Base-by-base conservation (phyloP, 2,113 vertebrate genomes). In the Nerophis ophidion region DNA sequence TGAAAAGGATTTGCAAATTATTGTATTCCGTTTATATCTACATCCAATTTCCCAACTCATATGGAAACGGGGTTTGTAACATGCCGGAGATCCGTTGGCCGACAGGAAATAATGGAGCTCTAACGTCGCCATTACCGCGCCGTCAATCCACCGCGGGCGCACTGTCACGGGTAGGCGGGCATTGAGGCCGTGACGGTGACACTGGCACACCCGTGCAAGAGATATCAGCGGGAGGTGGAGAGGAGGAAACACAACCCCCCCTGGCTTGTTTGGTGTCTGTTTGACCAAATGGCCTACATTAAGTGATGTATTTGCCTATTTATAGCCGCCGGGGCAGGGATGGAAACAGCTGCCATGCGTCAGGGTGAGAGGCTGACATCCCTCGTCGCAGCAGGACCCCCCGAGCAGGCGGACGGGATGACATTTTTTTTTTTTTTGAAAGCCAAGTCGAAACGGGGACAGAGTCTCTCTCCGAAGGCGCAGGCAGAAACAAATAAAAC, bases 251-350 rank as follows among this genome's bases (percentile, higher is more conserved):
- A 42, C 40, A 12, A 42, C 73, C 76, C 58, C 26, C 49, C 67
- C n/a, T n/a, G 72, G 61, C 81, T 80, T 71, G 75, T 81, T 84
- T 81, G 70, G 83, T 76, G 68, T 76, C 74, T 46, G 76, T 79
- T 88, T 87, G 87, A 87, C 87, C 87, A 84, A 86, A 83, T 79
- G 84, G 75, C 84, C 85, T 83, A 87, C 78, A 86, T 84, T 82
- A 81, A 76, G 71, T 81, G 81, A 81, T 81, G 79, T 76, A 79
- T 82, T 74, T 66, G 36, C 72, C 82, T 87, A 88, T 87, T 88
- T 79, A 78, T 88, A 86, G 85, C 65, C 63, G 76, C 68, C 70
- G 75, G 76, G 75, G 65, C 84, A 73, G 71, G 80, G 82, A 80
- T n/a, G 80, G 79, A 84, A 85, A 84, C 84, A 85, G 85, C 85